Base-by-base conservation (phyloP, 64 coral and sea anemone species). In the Porites lutea region DNA sequence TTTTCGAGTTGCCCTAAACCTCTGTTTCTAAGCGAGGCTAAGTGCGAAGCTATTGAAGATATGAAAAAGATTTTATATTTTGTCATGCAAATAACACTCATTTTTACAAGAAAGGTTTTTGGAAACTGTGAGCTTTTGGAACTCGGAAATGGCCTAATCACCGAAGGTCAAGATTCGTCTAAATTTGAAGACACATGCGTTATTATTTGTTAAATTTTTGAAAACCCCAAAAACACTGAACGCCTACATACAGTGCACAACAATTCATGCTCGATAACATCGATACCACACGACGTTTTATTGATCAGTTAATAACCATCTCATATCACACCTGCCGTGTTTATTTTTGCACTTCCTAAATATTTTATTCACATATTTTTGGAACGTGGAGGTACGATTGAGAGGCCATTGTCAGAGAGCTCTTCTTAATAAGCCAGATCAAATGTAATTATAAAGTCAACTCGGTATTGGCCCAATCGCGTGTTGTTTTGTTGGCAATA, bases 321-420 rank as follows among this genome's bases (percentile, higher is more conserved):
- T 19, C 44, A 65, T 11, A 22, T 52, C 73, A 13, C 79, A 84
- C 81, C 81, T 84, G 81, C 19, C 13, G 46, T 21, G 18, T 43
- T 51, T 69, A 84, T 23, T 50, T n/a, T 23, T 19, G 63, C 16
- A 19, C 16, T 68, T 52, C 62, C 43, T 66, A 8, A 69, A 84
- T 68, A 69, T 84, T 84, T 68, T 13, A 68, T 84, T 84, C 6
- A 2, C 45, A n/a, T 50, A 8, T 68, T 50, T 6, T 84, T 68
- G 1, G 19, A 68, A 27, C 47, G 5, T 50, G 18, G 14, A 11
- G 20, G 18, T 4, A 69, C 2, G 16, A 45, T 23, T 48, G n/a
- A 48, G 13, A 20, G 81, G 45, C 20, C 63, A 68, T 67, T 68
- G 61, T 37, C 63, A 69, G 16, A 69, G 8, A 22, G 81, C 15